These are phyloP conservation scores for Ectobius pallidus DNA, from an alignment of 2,888 invertebrate genomes.

Conservation along the genomic window DNA sequence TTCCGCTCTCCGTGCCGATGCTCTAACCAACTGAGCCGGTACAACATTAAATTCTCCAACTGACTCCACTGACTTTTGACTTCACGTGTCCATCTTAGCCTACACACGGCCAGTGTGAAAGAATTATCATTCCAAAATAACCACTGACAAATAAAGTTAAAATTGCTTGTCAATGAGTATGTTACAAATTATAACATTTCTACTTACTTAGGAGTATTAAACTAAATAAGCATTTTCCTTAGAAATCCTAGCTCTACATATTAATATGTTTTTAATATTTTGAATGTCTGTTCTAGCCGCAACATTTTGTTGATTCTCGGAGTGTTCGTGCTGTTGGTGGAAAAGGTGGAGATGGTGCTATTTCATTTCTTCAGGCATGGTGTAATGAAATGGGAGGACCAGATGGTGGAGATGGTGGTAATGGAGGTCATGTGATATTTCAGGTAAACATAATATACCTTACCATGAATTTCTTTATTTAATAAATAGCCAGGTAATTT, in stretches of 20 bases:
- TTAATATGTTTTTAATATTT: not conserved
- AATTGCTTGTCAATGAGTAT: not conserved
- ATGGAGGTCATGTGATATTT: constrained; percentile 93
- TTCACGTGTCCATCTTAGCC: too few relatives aligned
- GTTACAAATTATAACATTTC: not conserved
- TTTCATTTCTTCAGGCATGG: constrained; percentile 84
- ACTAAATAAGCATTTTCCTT: not conserved
- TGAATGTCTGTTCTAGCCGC: constrained; percentile 52
- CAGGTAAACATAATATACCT: too few relatives aligned
- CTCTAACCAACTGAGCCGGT: too few relatives aligned
- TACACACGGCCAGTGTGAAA: too few relatives aligned
- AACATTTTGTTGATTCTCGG: constrained; percentile 75
- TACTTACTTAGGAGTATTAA: not conserved
- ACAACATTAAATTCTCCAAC: too few relatives aligned
- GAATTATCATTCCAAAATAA: too few relatives aligned
- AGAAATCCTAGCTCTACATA: not conserved
- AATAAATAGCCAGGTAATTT: too few relatives aligned
- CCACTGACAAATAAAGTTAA: too few relatives aligned
- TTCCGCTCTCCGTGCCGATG: too few relatives aligned
- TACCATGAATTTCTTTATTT: too few relatives aligned
- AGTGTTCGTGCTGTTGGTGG: constrained; percentile 76
- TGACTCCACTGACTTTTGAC: too few relatives aligned
- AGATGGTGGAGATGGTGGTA: constrained; percentile 96
- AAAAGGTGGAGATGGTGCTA: constrained; percentile 90
- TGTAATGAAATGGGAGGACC: constrained; percentile 91